Conservation (phyloP, 2,797 vertebrate species). For the Cheirogaleus major region DNA sequence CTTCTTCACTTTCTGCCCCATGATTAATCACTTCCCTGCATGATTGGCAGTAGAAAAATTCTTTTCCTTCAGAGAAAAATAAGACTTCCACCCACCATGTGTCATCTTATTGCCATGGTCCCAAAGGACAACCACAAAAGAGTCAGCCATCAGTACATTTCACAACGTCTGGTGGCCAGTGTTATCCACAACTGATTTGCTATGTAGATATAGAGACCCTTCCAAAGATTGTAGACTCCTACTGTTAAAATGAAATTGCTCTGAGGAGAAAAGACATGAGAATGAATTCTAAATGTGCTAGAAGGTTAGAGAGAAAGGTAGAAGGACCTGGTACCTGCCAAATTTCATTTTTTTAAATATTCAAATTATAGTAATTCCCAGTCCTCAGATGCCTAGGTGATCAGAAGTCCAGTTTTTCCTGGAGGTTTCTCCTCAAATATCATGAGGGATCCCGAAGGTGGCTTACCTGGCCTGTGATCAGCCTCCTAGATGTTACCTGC, state of each 20-base stretch:
- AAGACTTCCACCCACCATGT: background rate
- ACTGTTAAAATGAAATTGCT: background rate
- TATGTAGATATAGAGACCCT: background rate
- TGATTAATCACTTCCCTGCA: background rate
- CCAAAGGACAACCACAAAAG: background rate
- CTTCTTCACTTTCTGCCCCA: background rate
- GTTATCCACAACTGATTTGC: background rate
- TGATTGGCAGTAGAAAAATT: background rate
- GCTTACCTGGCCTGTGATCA: background rate
- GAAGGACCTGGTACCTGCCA: background rate
- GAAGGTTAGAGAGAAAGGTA: background rate
- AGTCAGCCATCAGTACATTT: background rate
- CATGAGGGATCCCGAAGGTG: background rate
- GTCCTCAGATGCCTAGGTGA: background rate
- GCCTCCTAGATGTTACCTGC: background rate
- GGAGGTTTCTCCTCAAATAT: background rate
- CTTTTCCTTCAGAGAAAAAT: background rate
- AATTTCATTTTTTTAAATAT: background rate
- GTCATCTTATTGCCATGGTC: slow-evolving; percentile 4
- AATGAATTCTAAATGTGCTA: background rate
- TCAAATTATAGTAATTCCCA: background rate
- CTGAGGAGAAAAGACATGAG: background rate
- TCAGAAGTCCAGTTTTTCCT: background rate
- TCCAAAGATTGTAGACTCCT: background rate
- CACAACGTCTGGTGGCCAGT: background rate